A percentile compares a stretch with the other conserved stretches of the same genome.
Evolutionary conservation across 2,888 invertebrate genomes (phyloP).

Genomic region (Andrena minutula): DNA sequence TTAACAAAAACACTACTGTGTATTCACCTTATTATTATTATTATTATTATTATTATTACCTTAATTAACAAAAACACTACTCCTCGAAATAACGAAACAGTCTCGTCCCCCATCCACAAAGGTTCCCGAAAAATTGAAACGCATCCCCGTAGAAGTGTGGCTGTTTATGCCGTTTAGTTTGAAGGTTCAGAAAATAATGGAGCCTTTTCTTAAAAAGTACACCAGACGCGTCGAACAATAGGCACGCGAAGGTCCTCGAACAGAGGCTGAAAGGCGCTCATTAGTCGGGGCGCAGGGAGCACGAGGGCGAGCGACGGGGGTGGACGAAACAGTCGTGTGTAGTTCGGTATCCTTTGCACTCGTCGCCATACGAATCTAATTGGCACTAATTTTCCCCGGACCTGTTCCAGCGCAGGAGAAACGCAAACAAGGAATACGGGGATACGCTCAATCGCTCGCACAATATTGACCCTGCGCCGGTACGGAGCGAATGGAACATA

Average conservation of each 20-base stretch:
- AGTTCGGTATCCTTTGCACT: constrained; percentile 31
- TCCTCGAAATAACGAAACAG: not conserved
- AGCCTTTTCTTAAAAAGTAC: not conserved
- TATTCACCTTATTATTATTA: no score
- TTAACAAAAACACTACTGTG: no score
- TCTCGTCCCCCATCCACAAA: not conserved
- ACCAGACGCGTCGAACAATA: constrained; percentile 2
- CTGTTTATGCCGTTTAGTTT: no score
- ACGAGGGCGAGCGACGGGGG: not conserved
- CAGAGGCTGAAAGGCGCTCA: constrained; percentile 9
- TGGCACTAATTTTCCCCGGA: constrained; percentile 81
- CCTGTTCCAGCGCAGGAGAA: constrained; percentile 75
- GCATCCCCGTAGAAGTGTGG: no score
- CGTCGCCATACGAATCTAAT: constrained; percentile 76
- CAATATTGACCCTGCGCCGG: constrained; percentile 82
- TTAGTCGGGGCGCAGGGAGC: constrained; percentile 10
- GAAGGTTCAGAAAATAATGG: no score
- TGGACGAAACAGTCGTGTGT: constrained; percentile 31
- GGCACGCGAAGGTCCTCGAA: not conserved
- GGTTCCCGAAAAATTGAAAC: not conserved
- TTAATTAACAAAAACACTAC: not conserved
- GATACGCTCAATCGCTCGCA: constrained; percentile 80
- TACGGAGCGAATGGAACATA: constrained; percentile 80
- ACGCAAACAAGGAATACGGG: constrained; percentile 81
- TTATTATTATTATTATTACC: no score